Conservation (phyloP, 2,113 vertebrate genomes). For the Xiphias gladius region DNA sequence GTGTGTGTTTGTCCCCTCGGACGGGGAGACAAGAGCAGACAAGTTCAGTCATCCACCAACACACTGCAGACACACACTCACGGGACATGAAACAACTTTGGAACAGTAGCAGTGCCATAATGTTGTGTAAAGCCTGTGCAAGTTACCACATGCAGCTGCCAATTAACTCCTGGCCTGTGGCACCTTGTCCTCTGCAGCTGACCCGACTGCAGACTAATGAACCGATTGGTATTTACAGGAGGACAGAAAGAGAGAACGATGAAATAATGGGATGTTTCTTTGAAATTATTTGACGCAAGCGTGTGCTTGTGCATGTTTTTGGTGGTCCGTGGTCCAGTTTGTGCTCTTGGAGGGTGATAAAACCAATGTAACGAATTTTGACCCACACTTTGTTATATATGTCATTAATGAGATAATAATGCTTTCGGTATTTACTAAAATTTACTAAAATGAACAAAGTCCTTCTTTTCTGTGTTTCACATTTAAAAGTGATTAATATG, state of each 20-base stretch:
- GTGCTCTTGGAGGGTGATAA: not conserved
- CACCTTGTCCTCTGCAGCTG: slow-evolving; percentile 13
- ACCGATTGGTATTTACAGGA: slow-evolving; percentile 31
- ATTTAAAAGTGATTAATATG: not conserved
- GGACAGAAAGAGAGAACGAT: not conserved
- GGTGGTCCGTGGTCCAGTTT: not conserved
- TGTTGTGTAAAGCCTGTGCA: slow-evolving; percentile 45
- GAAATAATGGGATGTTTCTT: slow-evolving; percentile 1
- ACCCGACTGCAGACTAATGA: slow-evolving; percentile 8
- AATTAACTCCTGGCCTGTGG: slow-evolving; percentile 77
- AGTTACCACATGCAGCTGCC: slow-evolving; percentile 61
- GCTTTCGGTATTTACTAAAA: not conserved
- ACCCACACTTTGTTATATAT: not conserved
- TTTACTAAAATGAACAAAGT: not conserved
- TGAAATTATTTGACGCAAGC: not conserved
- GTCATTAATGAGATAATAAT: not conserved
- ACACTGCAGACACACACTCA: slow-evolving; percentile 56
- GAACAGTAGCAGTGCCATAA: slow-evolving; percentile 58
- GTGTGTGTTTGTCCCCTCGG: slow-evolving; percentile 57
- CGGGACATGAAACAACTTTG: slow-evolving; percentile 49
- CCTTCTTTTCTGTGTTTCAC: not conserved
- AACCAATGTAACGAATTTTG: not conserved
- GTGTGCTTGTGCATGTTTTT: not conserved
- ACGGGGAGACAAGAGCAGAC: slow-evolving; percentile 80
- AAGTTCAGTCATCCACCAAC: slow-evolving; percentile 70